Base-by-base conservation (phyloP, 1,140 invertebrate genomes). In the Macrobrachium rosenbergii region DNA sequence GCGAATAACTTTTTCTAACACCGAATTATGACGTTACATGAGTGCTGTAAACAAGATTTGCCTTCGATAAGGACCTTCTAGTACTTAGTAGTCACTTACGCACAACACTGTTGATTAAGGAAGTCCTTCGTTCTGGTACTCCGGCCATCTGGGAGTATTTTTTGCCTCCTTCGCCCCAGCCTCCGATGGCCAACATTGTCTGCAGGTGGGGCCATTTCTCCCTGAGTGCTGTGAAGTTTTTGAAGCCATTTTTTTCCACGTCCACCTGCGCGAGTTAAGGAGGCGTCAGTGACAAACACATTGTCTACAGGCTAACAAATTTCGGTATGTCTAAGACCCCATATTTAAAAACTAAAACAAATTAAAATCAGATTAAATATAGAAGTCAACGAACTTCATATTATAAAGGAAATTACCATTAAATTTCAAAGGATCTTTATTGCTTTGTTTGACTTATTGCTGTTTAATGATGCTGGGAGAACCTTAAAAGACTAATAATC, bases 91-190 rank as follows among this genome's bases (percentile, higher is more conserved):
- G 6, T 21, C 10, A 89, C 94, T 94, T 89, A 96, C 95, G 93
- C 73, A 97, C 94, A 63, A 96, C 94, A 90, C 95, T 96, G 78
- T 92, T 93, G 73, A 97, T 95, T 91, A 98, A 97, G 2, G 93
- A 92, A 83, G 94, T 93, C 64, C 96, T 93, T 52, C 94, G 93
- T 21, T 93, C 92, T 79, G 95, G 95, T 21, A 94, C 92, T 0
- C 94, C 93, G 0, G 96, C 96, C 93, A 97, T 94, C 28, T 94
- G 93, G 0, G 96, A 97, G 91, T 97, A 97, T 91, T 97, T 97
- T 81, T 94, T 93, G 17, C 96, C 96, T 58, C 96, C 96, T 91
- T 97, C 96, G 0, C 94, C 96, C 96, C 96, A 97, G 3, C 96
- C 96, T 0, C 97, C 97, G 63, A 98, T 95, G 12, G 96, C 96